These are phyloP conservation scores for Corydoras maculifer DNA, from an alignment of 2,113 vertebrate genomes.

Conservation along the genomic window DNA sequence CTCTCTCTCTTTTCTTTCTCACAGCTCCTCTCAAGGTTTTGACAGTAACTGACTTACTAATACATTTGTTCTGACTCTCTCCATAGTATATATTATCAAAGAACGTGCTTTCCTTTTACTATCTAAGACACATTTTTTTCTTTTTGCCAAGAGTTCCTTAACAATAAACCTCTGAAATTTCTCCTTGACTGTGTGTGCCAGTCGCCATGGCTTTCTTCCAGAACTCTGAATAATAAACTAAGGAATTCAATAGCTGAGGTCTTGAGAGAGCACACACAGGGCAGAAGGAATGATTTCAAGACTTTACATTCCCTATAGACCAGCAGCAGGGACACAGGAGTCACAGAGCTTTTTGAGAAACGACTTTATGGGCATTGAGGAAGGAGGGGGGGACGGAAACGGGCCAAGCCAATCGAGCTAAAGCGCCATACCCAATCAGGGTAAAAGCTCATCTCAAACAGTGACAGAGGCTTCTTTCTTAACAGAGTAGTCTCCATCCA, in stretches of 20 bases:
- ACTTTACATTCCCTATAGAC: constrained; percentile 11
- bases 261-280: constrained; percentile 10
- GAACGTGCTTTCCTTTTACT: constrained; percentile 13
- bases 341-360: constrained; percentile 31
- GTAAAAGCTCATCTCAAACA: constrained; percentile 62
- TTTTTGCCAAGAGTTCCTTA: constrained; percentile 19
- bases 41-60: constrained; percentile 19
- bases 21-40: constrained; percentile 17
- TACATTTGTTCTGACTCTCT: constrained; percentile 6
- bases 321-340: constrained; percentile 34
- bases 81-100: constrained; percentile 26
- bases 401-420: constrained; percentile 47
- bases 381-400: constrained; percentile 10
- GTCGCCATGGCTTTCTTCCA: constrained; percentile 17
- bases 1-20: constrained; percentile 1
- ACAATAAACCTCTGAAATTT: constrained; percentile 19
- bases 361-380: constrained; percentile 50
- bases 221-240: constrained; percentile 29
- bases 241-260: constrained; percentile 23
- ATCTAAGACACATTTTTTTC: constrained; percentile 5
- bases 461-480: constrained; percentile 48
- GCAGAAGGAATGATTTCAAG: background rate
- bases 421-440: constrained; percentile 61
- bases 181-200: constrained; percentile 8
- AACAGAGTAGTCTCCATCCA: constrained; percentile 46